Evolutionary conservation across 2,113 vertebrate species (phyloP), one percentile per base, ranked within the genome.

Genomic region (Prunella himalayana): DNA sequence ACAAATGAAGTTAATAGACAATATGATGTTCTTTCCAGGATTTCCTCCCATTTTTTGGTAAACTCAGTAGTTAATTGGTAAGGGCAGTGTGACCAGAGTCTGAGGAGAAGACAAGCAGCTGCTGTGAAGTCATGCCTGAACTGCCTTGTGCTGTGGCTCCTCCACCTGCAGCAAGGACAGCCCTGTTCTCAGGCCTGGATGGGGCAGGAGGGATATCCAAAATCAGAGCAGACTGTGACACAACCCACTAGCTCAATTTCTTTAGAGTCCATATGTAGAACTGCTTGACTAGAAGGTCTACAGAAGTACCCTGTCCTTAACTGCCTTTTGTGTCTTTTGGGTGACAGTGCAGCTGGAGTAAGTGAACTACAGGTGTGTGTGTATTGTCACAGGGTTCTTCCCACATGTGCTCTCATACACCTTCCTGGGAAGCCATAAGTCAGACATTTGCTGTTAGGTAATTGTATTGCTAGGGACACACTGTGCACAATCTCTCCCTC

Each of bases 131-230:
- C 10, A 13, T 2, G 4, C 0, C 2, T 39, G 49, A 54, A 33
- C 18, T 64, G 41, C 28, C 35, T 27, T 45, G 19, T 64, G 59
- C 39, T 54, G 53, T 5, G 39, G 44, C 25, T 44, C 8, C 53
- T 56, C 27, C 35, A 9, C 5, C 68, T 44, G 49, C 72, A 47
- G 41, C 0, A 0, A 64, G 57, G 66, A 63, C 44, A 54, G 44
- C 20, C 15, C 49, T 42, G 3, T 35, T 63, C 69, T 44, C 17
- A 4, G 39, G 44, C 44, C 60, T 42, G 65, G 30, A 5, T 1
- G 5, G 33, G 41, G 7, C 2, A 2, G 49, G 64, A 42, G 31
- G 18, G 31, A 5, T 28, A 60, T 7, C 66, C 1, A 1, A 51
- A 37, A 65, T 66, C 22, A 8, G 0, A 7, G 9, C 8, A 10